Conservation (phyloP, 1,140 invertebrate genomes). For the Parapsyche elsis region DNA sequence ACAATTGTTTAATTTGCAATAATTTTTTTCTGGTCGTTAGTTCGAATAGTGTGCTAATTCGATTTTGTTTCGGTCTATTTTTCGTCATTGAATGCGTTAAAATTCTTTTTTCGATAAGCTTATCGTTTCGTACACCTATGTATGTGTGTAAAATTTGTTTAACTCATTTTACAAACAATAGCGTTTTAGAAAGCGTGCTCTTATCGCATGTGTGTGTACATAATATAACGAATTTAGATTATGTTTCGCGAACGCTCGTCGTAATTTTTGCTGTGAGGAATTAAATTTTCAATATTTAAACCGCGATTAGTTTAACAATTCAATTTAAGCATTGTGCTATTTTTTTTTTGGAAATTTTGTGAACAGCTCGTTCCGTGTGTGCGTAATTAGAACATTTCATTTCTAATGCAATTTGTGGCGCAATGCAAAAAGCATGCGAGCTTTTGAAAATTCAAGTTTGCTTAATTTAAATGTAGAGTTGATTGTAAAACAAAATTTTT, state of each 20-base stretch:
- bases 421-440: neutral
- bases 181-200: neutral
- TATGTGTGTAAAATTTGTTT: neutral
- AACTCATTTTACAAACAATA: neutral
- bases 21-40: too few species aligned
- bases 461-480: neutral
- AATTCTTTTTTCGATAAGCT: too few species aligned
- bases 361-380: neutral
- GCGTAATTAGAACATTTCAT: constrained; percentile 22
- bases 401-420: constrained; percentile 22
- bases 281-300: neutral
- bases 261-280: neutral
- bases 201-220: neutral
- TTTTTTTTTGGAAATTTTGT: neutral
- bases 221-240: neutral
- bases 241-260: neutral
- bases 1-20: too few species aligned
- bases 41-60: too few species aligned
- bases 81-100: too few species aligned
- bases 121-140: too few species aligned
- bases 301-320: too few species aligned
- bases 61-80: too few species aligned
- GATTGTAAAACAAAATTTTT: too few species aligned
- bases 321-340: too few species aligned
- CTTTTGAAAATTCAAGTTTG: neutral